Evolutionary conservation across 2,797 vertebrate species (phyloP).

Genomic region (Oryzias dopingdopingensis): DNA sequence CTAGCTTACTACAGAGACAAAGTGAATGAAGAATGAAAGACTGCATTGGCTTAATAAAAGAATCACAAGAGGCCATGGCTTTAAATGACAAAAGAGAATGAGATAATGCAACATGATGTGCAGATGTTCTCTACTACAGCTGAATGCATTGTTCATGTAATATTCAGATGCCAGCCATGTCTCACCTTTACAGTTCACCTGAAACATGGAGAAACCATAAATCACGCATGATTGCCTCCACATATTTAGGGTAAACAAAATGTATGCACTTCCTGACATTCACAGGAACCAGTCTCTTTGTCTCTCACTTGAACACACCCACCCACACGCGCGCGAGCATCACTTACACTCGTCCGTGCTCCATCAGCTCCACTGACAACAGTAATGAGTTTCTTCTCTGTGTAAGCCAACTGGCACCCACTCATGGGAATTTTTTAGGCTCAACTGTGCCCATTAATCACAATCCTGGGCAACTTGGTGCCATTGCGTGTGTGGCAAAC

Average conservation of each 20-base stretch:
- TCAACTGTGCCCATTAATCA: conserved; percentile 88
- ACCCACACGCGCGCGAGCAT: conserved; percentile 21
- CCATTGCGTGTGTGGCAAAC: conserved; percentile 74
- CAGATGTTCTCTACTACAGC: conserved; percentile 51
- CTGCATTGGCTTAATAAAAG: conserved; percentile 1
- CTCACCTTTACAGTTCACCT: conserved; percentile 42
- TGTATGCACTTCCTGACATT: conserved; percentile 40
- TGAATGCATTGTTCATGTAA: conserved; percentile 38
- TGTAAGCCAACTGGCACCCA: conserved; percentile 83
- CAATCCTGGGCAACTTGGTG: conserved; percentile 82
- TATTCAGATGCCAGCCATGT: conserved; percentile 47
- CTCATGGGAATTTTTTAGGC: conserved; percentile 85
- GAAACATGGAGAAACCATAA: conserved; percentile 45
- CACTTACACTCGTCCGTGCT: conserved; percentile 63
- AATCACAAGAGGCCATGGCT: conserved; percentile 20
- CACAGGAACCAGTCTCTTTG: conserved; percentile 42
- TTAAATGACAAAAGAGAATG: conserved; percentile 23
- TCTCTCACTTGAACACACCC: conserved; percentile 2
- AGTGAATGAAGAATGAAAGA: conserved; percentile 1
- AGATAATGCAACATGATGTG: conserved; percentile 30
- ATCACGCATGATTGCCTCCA: conserved; percentile 48
- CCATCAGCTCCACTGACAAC: conserved; percentile 80
- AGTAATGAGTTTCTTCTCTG: conserved; percentile 84
- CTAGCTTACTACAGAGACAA: conserved; percentile 14
- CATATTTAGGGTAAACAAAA: conserved; percentile 41